Evolutionary conservation across 2,888 invertebrate species (phyloP), one percentile per base, ranked within the genome.

Genomic region (Macrophya alboannulata): DNA sequence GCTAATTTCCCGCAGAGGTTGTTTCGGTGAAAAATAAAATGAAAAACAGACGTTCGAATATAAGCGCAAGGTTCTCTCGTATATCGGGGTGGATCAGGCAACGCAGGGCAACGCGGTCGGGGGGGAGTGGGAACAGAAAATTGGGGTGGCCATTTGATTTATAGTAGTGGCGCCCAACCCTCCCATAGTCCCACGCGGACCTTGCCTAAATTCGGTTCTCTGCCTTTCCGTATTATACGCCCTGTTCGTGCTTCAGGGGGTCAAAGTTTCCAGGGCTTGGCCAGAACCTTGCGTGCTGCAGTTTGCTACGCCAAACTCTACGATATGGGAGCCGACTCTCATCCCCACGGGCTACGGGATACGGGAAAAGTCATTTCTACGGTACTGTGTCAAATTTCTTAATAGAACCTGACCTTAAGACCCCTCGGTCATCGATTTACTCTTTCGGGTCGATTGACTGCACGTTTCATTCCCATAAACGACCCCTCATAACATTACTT

Each of bases 141-240:
- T 90, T 90, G 89, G 88, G 86, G 87, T 90, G 90, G 90, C 90
- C 87, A 87, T 90, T 90, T 90, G 91, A 90, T 90, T 90, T 91
- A 91, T 90, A 87, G 85, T 81, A 86, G 87, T 82, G 21, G 15
- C 85, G 85, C 86, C 76, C 40, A 48, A 65, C 81, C 62, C 48
- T 43, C 84, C 85, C 82, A 55, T 68, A 84, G 71, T 86, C 83
- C 74, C 62, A 62, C 25, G 37, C 81, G 81, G 81, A 62, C 59
- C 59, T 81, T 81, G 81, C 21, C 81, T 62, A 81, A 81, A 81
- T 81, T 81, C 81, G 81, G 17, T 81, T 81, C 51, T 55, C 15
- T 59, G 81, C 81, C 43, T 43, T 51, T 55, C 55, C 40, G 43
- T 62, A 81, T 40, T 55, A 62, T 59, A 62, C 62, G 62, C 81